These are phyloP conservation scores for Balanococcus diminutus DNA, from an alignment of 2,888 invertebrate genomes.

Conservation along the genomic window DNA sequence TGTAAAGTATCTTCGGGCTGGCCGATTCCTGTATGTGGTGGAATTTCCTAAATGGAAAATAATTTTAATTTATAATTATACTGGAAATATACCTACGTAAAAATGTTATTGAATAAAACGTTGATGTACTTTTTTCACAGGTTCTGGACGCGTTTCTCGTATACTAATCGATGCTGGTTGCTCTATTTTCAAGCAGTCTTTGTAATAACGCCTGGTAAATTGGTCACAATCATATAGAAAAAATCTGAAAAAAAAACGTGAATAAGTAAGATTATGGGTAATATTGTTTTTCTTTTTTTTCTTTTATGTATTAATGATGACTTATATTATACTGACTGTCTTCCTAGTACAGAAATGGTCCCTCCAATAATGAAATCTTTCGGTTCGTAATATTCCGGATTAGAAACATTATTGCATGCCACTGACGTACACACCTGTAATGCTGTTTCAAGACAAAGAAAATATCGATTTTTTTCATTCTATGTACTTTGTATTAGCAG, in stretches of 20 bases:
- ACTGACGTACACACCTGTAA: background rate
- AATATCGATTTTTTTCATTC: conserved; percentile 67
- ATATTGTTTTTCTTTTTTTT: background rate
- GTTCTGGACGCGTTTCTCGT: conserved; percentile 53
- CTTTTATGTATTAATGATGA: background rate
- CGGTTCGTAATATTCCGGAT: conserved; percentile 74
- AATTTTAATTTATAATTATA: background rate
- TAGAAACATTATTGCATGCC: background rate
- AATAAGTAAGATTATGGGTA: conserved; percentile 33
- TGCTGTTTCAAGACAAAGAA: background rate
- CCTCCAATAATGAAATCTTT: conserved; percentile 77
- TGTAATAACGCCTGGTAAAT: conserved; percentile 79
- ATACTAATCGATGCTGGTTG: conserved; percentile 62
- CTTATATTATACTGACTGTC: conserved; percentile 61
- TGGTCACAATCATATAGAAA: conserved; percentile 79
- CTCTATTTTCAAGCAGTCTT: conserved; percentile 63
- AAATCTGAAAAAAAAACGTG: conserved; percentile 63
- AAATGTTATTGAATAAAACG: background rate
- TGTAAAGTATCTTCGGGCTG: conserved; percentile 78
- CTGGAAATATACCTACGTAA: background rate
- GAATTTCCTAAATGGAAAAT: conserved; percentile 63
- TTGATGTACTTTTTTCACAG: conserved; percentile 15
- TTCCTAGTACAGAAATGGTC: conserved; percentile 72
- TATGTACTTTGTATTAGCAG: too few relatives aligned
- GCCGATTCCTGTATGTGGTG: conserved; percentile 76